phyloP scores from a whole-genome alignment of 2,888 invertebrate genomes.

The Macrophya annulata region DNA sequence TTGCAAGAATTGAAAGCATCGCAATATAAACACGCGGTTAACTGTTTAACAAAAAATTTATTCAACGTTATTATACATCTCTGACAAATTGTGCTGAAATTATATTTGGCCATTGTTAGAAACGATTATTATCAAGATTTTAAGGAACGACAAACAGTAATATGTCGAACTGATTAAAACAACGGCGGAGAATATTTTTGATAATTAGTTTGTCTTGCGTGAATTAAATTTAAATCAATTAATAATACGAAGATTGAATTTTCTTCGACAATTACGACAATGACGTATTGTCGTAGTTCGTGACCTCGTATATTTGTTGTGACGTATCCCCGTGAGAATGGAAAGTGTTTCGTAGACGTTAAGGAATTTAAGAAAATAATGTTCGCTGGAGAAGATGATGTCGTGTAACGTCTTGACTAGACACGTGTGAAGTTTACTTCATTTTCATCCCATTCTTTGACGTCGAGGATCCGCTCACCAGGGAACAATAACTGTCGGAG shows the following conservation, averaged over 20 bases:
- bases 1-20: not conserved
- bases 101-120: not conserved
- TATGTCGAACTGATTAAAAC: not conserved
- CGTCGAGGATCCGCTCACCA: slow-evolving; percentile 28
- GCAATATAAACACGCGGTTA: not conserved
- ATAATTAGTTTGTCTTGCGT: not conserved
- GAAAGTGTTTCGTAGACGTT: slow-evolving; percentile 28
- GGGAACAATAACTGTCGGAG: slow-evolving; percentile 50
- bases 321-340: slow-evolving; percentile 23
- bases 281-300: not conserved
- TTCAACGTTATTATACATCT: not conserved
- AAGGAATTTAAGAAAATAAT: slow-evolving; percentile 31
- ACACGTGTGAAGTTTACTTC: slow-evolving; percentile 39
- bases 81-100: not conserved
- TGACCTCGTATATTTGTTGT: slow-evolving; percentile 1
- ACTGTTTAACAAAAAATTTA: not conserved
- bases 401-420: slow-evolving; percentile 42
- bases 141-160: not conserved
- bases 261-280: not conserved
- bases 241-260: slow-evolving; percentile 12
- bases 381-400: slow-evolving; percentile 36
- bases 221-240: not conserved
- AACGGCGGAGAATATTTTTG: not conserved
- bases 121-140: slow-evolving; percentile 11
- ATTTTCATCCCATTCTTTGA: slow-evolving; percentile 51